Evolutionary conservation across 1,140 invertebrate species (phyloP).

Genomic region (Achroia grisella): DNA sequence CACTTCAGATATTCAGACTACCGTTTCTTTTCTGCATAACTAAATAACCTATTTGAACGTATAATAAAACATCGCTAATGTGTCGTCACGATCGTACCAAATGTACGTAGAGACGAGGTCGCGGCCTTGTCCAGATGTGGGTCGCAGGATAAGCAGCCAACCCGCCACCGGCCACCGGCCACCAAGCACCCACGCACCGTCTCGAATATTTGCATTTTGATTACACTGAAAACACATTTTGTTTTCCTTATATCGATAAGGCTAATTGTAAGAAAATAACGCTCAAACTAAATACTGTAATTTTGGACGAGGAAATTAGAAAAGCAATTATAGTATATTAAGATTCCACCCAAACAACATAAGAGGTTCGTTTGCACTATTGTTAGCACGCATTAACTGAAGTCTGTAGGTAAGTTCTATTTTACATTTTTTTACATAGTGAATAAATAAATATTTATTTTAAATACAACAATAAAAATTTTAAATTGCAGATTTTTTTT

Average conservation of each 20-base stretch:
- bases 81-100: constrained; percentile 3
- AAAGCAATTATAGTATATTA: constrained; percentile 2
- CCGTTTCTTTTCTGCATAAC: neutral
- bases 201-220: constrained; percentile 63
- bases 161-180: neutral
- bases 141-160: constrained; percentile 60
- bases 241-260: constrained; percentile 32
- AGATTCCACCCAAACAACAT: neutral
- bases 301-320: constrained; percentile 37
- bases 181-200: constrained; percentile 42
- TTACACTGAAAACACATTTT: constrained; percentile 41
- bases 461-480: no score
- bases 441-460: no score
- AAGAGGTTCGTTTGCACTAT: no score
- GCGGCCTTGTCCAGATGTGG: constrained; percentile 63
- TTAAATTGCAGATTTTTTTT: no score
- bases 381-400: no score
- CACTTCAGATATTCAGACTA: no score
- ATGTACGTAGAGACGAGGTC: constrained; percentile 23
- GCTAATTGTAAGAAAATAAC: constrained; percentile 50
- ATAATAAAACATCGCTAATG: constrained; percentile 1
- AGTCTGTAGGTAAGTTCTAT: no score
- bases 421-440: no score
- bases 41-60: neutral
- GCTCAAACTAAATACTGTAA: constrained; percentile 21